phyloP scores from a whole-genome alignment of 2,113 vertebrate genomes.

The Muntiacus muntjak region DNA sequence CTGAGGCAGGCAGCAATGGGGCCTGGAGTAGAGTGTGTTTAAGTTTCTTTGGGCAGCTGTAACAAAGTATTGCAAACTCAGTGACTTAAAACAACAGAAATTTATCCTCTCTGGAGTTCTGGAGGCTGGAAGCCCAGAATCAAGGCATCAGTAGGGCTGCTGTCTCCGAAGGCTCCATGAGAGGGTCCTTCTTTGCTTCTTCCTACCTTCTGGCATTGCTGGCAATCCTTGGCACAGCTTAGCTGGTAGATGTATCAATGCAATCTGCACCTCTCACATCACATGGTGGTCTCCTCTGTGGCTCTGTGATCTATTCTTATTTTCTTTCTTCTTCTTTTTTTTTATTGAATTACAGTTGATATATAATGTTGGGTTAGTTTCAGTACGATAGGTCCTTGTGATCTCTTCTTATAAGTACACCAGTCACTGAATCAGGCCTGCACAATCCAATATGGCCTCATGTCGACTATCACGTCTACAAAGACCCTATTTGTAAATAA shows the following conservation, averaged over 20 bases:
- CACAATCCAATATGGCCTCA: background rate
- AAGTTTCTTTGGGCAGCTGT: background rate
- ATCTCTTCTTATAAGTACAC: background rate
- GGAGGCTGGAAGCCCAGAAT: background rate
- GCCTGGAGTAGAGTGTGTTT: background rate
- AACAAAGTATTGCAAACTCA: accelerated
- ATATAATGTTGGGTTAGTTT: background rate
- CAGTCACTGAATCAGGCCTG: background rate
- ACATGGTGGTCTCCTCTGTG: accelerated
- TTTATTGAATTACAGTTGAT: background rate
- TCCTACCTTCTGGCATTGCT: background rate
- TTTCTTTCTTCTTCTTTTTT: background rate
- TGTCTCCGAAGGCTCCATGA: background rate
- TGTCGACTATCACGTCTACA: background rate
- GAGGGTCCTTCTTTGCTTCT: background rate
- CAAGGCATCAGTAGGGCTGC: background rate
- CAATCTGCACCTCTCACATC: background rate
- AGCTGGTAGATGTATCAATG: background rate
- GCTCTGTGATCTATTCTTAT: background rate
- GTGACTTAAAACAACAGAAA: background rate
- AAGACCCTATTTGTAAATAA: background rate
- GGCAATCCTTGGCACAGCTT: background rate
- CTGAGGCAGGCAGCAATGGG: background rate
- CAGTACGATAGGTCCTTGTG: background rate
- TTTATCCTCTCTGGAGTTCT: background rate